phyloP scores from a whole-genome alignment of 1,140 invertebrate genomes.

The Antheraea mylitta region DNA sequence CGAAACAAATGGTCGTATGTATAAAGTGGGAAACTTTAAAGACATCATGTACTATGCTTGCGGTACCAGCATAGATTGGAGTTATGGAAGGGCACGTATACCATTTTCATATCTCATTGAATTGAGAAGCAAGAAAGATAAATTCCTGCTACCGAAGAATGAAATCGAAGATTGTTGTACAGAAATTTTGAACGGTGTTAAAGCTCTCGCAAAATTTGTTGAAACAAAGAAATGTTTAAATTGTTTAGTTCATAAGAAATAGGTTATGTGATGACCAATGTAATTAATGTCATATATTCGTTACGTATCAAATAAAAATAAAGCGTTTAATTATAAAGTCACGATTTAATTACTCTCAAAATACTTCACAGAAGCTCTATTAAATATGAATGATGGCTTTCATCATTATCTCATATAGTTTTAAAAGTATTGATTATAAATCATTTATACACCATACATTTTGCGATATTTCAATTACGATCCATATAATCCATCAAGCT shows the following conservation, averaged over 20 bases:
- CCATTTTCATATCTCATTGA: slow-evolving; percentile 86
- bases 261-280: background rate
- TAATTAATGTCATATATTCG: background rate
- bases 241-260: slow-evolving; percentile 35
- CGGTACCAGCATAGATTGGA: slow-evolving; percentile 87
- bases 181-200: slow-evolving; percentile 82
- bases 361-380: too few species aligned
- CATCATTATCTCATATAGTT: too few species aligned
- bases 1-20: slow-evolving; percentile 58
- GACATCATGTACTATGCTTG: slow-evolving; percentile 78
- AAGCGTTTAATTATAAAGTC: background rate
- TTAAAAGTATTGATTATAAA: too few species aligned
- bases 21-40: slow-evolving; percentile 71
- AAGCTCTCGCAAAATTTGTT: slow-evolving; percentile 78
- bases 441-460: too few species aligned
- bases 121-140: slow-evolving; percentile 81
- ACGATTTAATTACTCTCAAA: slow-evolving; percentile 2
- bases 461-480: slow-evolving; percentile 15
- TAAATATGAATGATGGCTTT: too few species aligned
- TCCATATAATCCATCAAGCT: slow-evolving; percentile 78
- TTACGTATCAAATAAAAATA: slow-evolving; percentile 3
- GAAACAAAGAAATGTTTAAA: slow-evolving; percentile 59
- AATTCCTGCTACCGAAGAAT: slow-evolving; percentile 84
- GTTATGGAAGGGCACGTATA: slow-evolving; percentile 80
- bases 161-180: slow-evolving; percentile 84